phyloP scores from a whole-genome alignment of 2,797 vertebrate genomes.

The Parauchenoglanis punctatus region DNA sequence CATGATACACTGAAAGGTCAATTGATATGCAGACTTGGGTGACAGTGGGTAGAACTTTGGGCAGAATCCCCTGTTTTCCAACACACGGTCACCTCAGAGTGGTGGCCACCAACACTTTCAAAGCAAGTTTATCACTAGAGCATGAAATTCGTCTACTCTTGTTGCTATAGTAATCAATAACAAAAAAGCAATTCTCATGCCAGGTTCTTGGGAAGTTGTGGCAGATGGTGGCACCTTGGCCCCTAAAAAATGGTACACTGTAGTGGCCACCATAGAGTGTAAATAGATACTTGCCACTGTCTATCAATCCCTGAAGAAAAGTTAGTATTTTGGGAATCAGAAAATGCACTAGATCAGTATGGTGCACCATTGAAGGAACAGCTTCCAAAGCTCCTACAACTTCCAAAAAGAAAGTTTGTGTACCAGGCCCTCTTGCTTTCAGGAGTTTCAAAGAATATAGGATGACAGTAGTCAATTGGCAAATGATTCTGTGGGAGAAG shows the following conservation, averaged over 20 bases:
- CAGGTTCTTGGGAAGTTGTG: neutral
- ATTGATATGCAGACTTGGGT: too few species aligned
- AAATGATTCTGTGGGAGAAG: neutral
- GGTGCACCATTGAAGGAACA: neutral
- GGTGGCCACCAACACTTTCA: neutral
- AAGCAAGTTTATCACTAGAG: neutral
- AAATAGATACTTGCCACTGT: neutral
- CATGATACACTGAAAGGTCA: too few species aligned
- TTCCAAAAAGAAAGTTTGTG: neutral
- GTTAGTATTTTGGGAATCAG: neutral
- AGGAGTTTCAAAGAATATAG: neutral
- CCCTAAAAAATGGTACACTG: neutral
- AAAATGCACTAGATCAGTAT: neutral
- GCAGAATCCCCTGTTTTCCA: too few species aligned
- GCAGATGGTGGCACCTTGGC: neutral
- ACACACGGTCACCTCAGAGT: too few species aligned
- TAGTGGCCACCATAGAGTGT: neutral
- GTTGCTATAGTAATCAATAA: neutral
- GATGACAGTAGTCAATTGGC: neutral
- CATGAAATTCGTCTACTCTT: neutral
- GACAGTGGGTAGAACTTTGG: too few species aligned
- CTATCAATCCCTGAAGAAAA: neutral
- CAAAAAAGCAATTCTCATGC: neutral
- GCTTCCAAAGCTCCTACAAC: neutral
- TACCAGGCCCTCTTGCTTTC: neutral